Percentiles rank a stretch among this genome's conserved stretches.
Evolutionary conservation across 1,140 invertebrate genomes (phyloP).

Genomic region (Sminthurinus signatus): DNA sequence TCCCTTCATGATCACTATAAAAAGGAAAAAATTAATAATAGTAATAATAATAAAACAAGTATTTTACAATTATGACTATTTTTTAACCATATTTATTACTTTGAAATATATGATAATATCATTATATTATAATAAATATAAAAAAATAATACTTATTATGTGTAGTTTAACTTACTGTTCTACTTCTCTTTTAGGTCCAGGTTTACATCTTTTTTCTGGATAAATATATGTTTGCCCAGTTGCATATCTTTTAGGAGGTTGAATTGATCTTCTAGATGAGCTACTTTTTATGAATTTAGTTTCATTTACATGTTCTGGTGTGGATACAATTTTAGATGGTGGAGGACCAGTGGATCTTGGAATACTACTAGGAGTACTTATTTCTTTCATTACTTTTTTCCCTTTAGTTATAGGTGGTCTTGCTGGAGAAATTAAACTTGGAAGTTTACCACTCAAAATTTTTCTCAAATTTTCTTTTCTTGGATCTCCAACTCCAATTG

Average conservation of each 20-base stretch:
- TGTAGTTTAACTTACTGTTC: constrained; percentile 7
- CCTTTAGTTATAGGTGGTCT: constrained; percentile 3
- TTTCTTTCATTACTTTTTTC: background rate
- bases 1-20: background rate
- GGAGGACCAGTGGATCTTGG: background rate
- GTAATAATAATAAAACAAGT: background rate
- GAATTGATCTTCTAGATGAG: constrained; percentile 23
- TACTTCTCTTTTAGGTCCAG: constrained; percentile 8
- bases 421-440: background rate
- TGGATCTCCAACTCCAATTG: constrained; percentile 12
- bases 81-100: constrained; percentile 3
- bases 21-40: background rate
- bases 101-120: no score
- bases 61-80: background rate
- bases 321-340: background rate
- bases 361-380: background rate
- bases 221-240: constrained; percentile 20
- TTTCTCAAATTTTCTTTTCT: constrained; percentile 21
- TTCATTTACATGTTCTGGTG: background rate
- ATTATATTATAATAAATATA: no score
- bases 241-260: constrained; percentile 32
- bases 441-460: constrained; percentile 15
- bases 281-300: no score
- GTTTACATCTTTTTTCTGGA: constrained; percentile 17
- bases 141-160: no score